Evolutionary conservation across 1,140 invertebrate species (phyloP), one percentile per base, ranked within the genome.

Genomic region (Macrobrachium rosenbergii): DNA sequence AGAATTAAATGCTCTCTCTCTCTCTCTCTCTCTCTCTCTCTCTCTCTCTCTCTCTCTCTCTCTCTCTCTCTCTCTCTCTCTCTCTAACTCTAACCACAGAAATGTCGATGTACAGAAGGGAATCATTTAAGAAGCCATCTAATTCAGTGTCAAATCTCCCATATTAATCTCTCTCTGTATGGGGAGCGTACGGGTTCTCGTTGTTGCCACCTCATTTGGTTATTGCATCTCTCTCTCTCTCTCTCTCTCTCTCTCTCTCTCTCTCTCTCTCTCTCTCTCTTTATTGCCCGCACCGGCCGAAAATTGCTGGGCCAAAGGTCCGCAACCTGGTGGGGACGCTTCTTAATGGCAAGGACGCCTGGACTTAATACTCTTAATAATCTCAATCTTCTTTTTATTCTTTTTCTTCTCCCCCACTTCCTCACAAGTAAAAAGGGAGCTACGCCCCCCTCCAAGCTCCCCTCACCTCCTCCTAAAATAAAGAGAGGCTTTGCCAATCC

Each of bases 21-120:
- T 78, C 76, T 78, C 76, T 78, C 76, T 78, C 76, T 78, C 76
- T 78, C 76, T 78, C 76, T 78, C 76, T 78, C 76, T 78, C 76
- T 78, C 76, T 78, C 58, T 79, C 77, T 60, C 16, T 60, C 77
- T 79, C 45, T 60, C 76, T 78, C 76, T 60, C 76, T 78, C 76
- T 78, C 76, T 78, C 76, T 78, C 76, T 78, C 76, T 78, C 76
- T 78, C 76, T 78, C 76, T 78, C 76, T 78, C 76, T 78, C 76
- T 78, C 58, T 79, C 77, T 60, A 58, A 1, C 16, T 60, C 77
- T 79, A 16, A 17, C 52, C 12, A 52, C 52, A 52, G 12, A 8
- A 52, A 52, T 12, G 12, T 0, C 45, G 10, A 52, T 52, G 10
- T n/a, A 52, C 45, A 52, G 10, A 5, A 52, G 10, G 10, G 5